Conservation (phyloP, 2,113 vertebrate genomes). For the Dascyllus trimaculatus region DNA sequence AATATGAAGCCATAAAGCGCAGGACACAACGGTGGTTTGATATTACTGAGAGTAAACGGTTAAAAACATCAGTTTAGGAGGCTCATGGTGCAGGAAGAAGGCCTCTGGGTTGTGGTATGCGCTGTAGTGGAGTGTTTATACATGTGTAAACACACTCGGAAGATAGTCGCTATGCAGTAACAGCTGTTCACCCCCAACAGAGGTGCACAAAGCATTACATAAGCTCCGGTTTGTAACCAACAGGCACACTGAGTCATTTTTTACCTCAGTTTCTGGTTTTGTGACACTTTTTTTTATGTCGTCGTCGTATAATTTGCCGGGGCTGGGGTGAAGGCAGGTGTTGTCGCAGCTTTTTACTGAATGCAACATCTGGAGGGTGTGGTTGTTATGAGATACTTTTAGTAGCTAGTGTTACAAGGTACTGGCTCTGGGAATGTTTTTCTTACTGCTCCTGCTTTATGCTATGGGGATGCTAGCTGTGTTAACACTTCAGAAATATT, state of each 20-base stretch:
- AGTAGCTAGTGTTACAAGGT: not conserved
- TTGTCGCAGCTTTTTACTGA: too few relatives aligned
- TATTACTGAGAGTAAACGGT: conserved; percentile 41
- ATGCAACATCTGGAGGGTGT: not conserved
- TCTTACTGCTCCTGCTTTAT: not conserved
- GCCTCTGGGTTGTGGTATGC: conserved; percentile 39
- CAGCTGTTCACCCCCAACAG: conserved; percentile 70
- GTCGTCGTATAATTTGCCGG: not conserved
- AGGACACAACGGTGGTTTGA: too few relatives aligned
- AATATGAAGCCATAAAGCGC: not conserved
- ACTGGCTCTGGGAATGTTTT: not conserved
- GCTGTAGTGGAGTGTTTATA: conserved; percentile 65
- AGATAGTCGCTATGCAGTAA: conserved; percentile 50
- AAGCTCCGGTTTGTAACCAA: conserved; percentile 26
- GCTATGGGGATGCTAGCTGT: too few relatives aligned
- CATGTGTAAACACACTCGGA: conserved; percentile 72
- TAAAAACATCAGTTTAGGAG: conserved; percentile 45
- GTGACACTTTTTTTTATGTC: not conserved
- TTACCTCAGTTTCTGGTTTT: not conserved
- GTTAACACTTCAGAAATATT: too few relatives aligned
- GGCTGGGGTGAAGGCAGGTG: too few relatives aligned
- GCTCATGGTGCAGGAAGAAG: conserved; percentile 22
- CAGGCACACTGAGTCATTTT: not conserved
- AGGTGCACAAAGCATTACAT: conserved; percentile 34
- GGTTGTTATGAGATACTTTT: not conserved